phyloP scores from a whole-genome alignment of 37 sponge, comb jelly and placozoan species.

The Agelas oroides region DNA sequence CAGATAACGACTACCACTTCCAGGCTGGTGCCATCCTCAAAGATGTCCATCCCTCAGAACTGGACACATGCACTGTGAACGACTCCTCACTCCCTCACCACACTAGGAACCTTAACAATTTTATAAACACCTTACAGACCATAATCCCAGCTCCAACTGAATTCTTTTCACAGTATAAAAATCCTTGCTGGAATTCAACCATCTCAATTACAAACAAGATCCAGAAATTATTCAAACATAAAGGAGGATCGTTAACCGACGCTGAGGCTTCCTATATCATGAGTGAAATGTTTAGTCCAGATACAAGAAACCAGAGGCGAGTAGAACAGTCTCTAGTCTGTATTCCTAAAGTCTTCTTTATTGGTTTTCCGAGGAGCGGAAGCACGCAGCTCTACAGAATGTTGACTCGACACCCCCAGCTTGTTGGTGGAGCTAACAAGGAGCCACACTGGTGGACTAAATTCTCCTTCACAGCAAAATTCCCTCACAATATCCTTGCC shows the following conservation, averaged over 20 bases:
- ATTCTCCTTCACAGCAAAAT: constrained; percentile 9
- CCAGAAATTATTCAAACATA: neutral
- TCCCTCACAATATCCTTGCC: constrained; percentile 27
- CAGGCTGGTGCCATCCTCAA: too few species aligned
- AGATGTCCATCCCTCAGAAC: too few species aligned
- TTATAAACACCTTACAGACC: neutral
- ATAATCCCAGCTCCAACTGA: neutral
- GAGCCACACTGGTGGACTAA: constrained; percentile 71
- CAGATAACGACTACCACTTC: too few species aligned
- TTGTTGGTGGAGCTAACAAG: constrained; percentile 45
- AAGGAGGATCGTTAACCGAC: neutral
- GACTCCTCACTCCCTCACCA: too few species aligned
- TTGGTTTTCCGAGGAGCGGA: constrained; percentile 75
- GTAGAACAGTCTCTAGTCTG: constrained; percentile 35
- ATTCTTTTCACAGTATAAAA: neutral
- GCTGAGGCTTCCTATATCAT: constrained; percentile 8
- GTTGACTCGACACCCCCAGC: constrained; percentile 38
- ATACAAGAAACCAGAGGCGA: too few species aligned
- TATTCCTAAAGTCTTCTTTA: constrained; percentile 62
- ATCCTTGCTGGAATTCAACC: constrained; percentile 14
- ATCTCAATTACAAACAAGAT: neutral
- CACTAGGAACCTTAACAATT: neutral
- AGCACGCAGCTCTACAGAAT: constrained; percentile 63
- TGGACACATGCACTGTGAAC: too few species aligned
- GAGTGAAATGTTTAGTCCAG: neutral